Percentiles rank a stretch among this genome's conserved stretches.
phyloP scores from a whole-genome alignment of 2,888 invertebrate species.

The Ephialtes manifestator region DNA sequence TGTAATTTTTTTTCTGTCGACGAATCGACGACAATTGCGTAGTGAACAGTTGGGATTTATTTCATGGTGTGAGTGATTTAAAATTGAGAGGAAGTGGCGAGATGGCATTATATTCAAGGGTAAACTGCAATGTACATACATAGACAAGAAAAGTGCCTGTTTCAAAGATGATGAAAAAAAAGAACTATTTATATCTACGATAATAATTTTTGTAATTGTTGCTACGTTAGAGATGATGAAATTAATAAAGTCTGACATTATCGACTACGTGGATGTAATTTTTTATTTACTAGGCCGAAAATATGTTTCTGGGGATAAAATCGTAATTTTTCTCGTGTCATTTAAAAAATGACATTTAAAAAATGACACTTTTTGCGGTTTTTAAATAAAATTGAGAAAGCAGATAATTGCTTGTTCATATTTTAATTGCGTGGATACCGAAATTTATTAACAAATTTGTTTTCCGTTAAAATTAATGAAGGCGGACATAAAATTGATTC shows the following conservation, averaged over 20 bases:
- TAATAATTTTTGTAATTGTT: constrained; percentile 82
- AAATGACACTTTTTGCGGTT: no score
- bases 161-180: constrained; percentile 62
- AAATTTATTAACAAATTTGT: no score
- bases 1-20: constrained; percentile 14
- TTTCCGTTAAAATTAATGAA: no score
- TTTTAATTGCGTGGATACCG: no score
- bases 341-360: no score
- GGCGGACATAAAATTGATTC: no score
- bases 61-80: constrained; percentile 25
- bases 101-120: constrained; percentile 61
- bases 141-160: constrained; percentile 64
- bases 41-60: not conserved
- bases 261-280: constrained; percentile 14
- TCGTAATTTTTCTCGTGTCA: no score
- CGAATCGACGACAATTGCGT: not conserved
- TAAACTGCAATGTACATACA: constrained; percentile 65
- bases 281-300: not conserved
- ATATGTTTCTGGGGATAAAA: no score
- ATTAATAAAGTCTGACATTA: constrained; percentile 74
- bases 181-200: constrained; percentile 68
- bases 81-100: constrained; percentile 15
- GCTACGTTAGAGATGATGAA: constrained; percentile 71
- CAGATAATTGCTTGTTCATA: no score
- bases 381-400: no score